These are phyloP conservation scores for Plecturocebus donacophilus DNA, from an alignment of 2,113 vertebrate genomes.

Conservation along the genomic window DNA sequence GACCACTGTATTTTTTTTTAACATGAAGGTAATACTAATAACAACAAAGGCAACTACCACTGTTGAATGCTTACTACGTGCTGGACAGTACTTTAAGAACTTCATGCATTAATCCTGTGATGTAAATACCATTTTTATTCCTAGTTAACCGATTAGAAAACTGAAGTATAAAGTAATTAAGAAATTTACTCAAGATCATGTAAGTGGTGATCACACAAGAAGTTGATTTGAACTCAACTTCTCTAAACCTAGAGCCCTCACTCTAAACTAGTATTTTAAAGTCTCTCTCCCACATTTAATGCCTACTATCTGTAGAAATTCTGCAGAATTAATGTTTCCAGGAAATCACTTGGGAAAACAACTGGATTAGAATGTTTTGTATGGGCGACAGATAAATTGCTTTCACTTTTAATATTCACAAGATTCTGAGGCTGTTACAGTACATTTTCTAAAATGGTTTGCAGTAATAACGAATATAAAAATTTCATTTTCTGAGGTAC, in stretches of 20 bases:
- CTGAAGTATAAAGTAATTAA: not conserved
- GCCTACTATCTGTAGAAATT: not conserved
- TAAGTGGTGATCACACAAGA: not conserved
- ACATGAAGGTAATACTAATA: not conserved
- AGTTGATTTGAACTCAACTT: not conserved
- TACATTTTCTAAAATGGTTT: not conserved
- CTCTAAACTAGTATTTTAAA: not conserved
- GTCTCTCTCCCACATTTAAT: not conserved
- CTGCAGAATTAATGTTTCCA: not conserved
- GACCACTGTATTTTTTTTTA: not conserved
- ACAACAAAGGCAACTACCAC: not conserved
- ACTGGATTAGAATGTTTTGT: not conserved
- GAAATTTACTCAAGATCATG: not conserved
- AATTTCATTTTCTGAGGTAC: not conserved
- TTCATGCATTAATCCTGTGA: not conserved
- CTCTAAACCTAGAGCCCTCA: not conserved
- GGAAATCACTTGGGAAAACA: not conserved
- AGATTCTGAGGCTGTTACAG: not conserved
- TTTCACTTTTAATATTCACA: not conserved
- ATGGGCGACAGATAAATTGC: not conserved
- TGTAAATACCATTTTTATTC: not conserved
- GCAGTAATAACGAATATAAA: not conserved
- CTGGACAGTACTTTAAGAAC: not conserved
- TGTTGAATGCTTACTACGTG: not conserved
- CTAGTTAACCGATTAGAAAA: not conserved